phyloP scores from a whole-genome alignment of 1,140 invertebrate genomes.

The Drosophila repletoides region DNA sequence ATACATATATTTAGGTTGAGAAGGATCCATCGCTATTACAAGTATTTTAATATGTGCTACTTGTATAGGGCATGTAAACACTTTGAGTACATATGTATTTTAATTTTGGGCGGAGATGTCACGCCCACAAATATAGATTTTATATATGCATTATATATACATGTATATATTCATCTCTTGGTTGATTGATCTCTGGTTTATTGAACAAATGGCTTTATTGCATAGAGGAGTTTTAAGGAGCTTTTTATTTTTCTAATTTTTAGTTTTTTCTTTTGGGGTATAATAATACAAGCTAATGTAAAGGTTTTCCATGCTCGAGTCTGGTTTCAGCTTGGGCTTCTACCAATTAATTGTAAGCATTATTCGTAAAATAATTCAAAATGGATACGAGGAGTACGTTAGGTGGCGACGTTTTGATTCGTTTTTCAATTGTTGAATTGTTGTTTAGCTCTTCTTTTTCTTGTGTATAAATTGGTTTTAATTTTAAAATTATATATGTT shows the following conservation, averaged over 20 bases:
- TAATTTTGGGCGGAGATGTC: too few relatives aligned
- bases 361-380: conserved; percentile 73
- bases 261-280: conserved; percentile 1
- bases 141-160: too few relatives aligned
- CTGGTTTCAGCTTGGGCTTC: background rate
- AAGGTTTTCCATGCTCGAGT: conserved; percentile 36
- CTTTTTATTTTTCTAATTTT: background rate
- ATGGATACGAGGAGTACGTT: conserved; percentile 65
- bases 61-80: too few relatives aligned
- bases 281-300: conserved; percentile 50
- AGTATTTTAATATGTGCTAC: too few relatives aligned
- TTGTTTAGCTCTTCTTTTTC: conserved; percentile 16
- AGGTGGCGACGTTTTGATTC: conserved; percentile 67
- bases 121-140: too few relatives aligned
- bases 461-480: conserved; percentile 67
- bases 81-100: too few relatives aligned
- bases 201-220: too few relatives aligned
- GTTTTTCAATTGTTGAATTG: conserved; percentile 32
- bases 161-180: too few relatives aligned
- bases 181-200: too few relatives aligned
- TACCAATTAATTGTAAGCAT: conserved; percentile 52
- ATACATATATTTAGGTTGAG: too few relatives aligned
- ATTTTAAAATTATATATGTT: conserved; percentile 71
- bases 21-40: too few relatives aligned
- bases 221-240: too few relatives aligned